Conservation (phyloP, 2,888 invertebrate genomes). For the Poecilobothrus nobilitatus region DNA sequence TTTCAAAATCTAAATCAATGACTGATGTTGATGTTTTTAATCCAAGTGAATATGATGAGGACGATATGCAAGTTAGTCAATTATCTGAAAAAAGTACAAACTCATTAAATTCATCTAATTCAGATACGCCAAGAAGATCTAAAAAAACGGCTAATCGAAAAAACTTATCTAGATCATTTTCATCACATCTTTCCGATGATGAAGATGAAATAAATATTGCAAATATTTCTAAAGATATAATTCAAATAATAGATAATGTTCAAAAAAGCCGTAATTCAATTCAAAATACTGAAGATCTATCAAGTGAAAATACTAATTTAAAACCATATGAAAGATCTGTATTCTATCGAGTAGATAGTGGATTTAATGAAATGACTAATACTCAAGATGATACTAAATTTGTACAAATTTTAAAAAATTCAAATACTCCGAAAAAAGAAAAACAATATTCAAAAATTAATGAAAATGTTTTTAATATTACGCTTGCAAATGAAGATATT, state of each 20-base stretch:
- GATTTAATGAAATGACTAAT: slow-evolving; percentile 39
- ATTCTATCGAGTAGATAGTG: slow-evolving; percentile 39
- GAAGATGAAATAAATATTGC: slow-evolving; percentile 20
- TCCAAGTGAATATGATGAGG: slow-evolving; percentile 25
- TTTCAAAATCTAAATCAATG: slow-evolving; percentile 18
- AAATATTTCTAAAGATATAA: not conserved
- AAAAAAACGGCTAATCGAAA: slow-evolving; percentile 38
- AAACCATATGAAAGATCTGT: not conserved
- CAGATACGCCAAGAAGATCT: slow-evolving; percentile 37
- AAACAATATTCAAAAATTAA: not conserved
- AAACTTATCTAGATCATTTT: slow-evolving; percentile 42
- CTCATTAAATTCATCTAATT: slow-evolving; percentile 33
- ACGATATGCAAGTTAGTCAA: slow-evolving; percentile 35
- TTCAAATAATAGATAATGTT: not conserved
- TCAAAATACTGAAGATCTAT: not conserved
- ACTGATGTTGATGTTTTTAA: slow-evolving; percentile 14
- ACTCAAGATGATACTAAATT: slow-evolving; percentile 21
- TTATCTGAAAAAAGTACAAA: slow-evolving; percentile 31
- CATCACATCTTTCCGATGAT: slow-evolving; percentile 29
- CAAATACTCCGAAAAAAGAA: slow-evolving; percentile 4
- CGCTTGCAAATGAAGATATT: slow-evolving; percentile 18
- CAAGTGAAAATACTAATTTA: not conserved
- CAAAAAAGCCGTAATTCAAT: not conserved
- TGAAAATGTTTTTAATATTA: not conserved
- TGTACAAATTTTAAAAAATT: not conserved